Evolutionary conservation across 2,797 vertebrate species (phyloP), one percentile per base, ranked within the genome.

Genomic region (Girardinus metallicus): DNA sequence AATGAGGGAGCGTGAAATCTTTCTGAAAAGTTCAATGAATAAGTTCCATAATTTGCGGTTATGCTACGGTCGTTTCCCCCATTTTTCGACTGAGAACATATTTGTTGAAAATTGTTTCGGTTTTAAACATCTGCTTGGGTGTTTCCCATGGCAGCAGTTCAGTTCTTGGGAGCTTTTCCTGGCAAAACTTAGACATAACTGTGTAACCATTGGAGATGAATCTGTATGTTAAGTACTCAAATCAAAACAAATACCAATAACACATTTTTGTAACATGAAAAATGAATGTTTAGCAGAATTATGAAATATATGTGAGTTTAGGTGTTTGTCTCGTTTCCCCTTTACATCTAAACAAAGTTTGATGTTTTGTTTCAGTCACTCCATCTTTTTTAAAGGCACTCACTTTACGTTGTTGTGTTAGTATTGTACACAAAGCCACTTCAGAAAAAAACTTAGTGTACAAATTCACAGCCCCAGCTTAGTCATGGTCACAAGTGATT

Each of bases 401-500:
- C 53, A 75, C 84, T 89, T 85, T 83, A 83, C 16, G 29, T 0
- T 16, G 13, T 39, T 66, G 13, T 39, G 3, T 36, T 29, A 18
- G 6, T 34, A 34, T 18, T 36, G 60, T 36, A 64, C 31, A 36
- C 31, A 10, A 16, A 31, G 5, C 23, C 4, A n/a, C 53, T 55
- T 55, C 53, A n/a, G 53, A n/a, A 55, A n/a, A n/a, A 26, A 55
- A 55, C 46, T 46, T 46, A 0, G 12, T n/a, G 21, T n/a, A 55
- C 26, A 55, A 29, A 31, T 60, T 57, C 10, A 15, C n/a, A 15
- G 29, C 57, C 49, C 77, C 82, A 66, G 75, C 72, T 91, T 81
- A 83, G 77, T 85, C 84, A 79, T 62, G 84, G 82, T 88, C 75
- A 75, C 26, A 60, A 83, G 73, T 88, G 77, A 89, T 83, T 89